Conservation (phyloP, 1,140 invertebrate genomes). For the Araneus ventricosus region DNA sequence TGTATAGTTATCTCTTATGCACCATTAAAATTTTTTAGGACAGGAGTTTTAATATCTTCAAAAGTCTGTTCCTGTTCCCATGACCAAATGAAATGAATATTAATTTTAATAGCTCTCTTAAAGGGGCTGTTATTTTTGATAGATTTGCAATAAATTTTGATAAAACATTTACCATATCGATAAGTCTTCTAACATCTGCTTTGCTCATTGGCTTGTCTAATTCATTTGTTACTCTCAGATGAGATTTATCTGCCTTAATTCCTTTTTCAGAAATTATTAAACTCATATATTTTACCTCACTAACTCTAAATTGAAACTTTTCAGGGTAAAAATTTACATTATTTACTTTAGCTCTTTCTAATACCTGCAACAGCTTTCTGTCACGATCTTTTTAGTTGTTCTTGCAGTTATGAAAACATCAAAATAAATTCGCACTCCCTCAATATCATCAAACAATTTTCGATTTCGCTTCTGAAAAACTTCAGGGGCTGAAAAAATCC, state of each 20-base stretch:
- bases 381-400: no score
- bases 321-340: no score
- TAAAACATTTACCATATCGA: conserved; percentile 64
- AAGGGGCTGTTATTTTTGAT: conserved; percentile 51
- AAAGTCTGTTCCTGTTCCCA: conserved; percentile 36
- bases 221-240: not conserved
- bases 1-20: no score
- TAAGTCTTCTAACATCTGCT: conserved; percentile 36
- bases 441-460: conserved; percentile 19
- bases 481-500: conserved; percentile 81
- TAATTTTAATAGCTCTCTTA: conserved; percentile 54
- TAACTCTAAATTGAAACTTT: no score
- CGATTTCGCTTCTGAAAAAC: not conserved
- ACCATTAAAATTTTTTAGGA: no score
- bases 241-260: no score
- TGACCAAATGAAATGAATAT: conserved; percentile 59
- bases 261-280: no score
- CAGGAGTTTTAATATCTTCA: no score
- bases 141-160: no score
- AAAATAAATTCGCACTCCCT: conserved; percentile 15
- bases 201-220: conserved; percentile 40
- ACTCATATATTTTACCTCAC: no score
- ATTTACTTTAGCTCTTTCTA: no score
- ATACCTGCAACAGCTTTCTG: no score
- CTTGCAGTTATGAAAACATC: conserved; percentile 47